phyloP scores from a whole-genome alignment of 1,140 invertebrate species.

The Tetraneura akinire region DNA sequence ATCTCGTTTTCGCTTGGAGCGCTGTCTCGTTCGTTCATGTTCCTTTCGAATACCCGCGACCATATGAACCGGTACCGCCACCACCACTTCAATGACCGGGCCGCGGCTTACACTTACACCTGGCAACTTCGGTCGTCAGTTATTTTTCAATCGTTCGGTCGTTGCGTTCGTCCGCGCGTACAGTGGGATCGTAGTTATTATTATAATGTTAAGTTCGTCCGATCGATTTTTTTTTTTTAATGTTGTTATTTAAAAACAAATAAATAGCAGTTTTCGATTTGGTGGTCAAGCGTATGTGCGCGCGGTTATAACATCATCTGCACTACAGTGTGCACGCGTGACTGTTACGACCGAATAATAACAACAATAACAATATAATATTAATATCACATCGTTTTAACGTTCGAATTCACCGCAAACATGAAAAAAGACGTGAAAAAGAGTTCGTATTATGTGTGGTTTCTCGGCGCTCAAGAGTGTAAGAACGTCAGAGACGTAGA shows the following conservation, averaged over 20 bases:
- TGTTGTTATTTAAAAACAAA: too few relatives aligned
- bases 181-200: too few relatives aligned
- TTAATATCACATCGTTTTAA: too few relatives aligned
- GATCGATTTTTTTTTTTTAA: not conserved
- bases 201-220: too few relatives aligned
- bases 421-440: conserved; percentile 87
- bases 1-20: conserved; percentile 45
- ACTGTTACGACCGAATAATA: not conserved
- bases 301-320: too few relatives aligned
- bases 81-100: not conserved
- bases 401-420: too few relatives aligned
- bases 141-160: conserved; percentile 8
- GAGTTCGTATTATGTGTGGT: conserved; percentile 97
- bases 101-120: conserved; percentile 9
- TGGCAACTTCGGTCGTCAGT: conserved; percentile 41
- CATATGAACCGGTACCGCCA: conserved; percentile 44
- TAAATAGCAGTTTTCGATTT: not conserved
- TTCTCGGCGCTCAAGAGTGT: conserved; percentile 92
- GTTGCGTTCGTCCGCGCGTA: conserved; percentile 7
- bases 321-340: not conserved
- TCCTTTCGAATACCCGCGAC: conserved; percentile 42
- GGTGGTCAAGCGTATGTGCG: not conserved
- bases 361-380: too few relatives aligned
- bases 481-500: conserved; percentile 81
- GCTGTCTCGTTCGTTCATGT: conserved; percentile 5